Evolutionary conservation across 2,797 vertebrate species (phyloP), one percentile per base, ranked within the genome.

Genomic region (Mastacembelus armatus): DNA sequence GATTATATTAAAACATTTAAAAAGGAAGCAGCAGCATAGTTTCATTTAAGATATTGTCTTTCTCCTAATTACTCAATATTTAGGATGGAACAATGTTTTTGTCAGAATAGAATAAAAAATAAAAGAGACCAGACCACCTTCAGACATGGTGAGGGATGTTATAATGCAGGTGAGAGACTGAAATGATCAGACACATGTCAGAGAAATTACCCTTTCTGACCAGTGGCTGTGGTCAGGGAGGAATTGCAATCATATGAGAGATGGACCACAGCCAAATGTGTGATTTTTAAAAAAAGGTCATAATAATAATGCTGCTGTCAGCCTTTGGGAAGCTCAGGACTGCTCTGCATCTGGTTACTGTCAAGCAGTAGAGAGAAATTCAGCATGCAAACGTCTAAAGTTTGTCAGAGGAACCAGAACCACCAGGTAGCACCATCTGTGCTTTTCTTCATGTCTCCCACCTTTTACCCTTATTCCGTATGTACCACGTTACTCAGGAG

Each of bases 261-360:
- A 36, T 30, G 32, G 45, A 47, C 40, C 50, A 10, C 35, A 56
- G 61, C 48, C 32, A 18, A n/a, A 26, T 29, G 49, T 48, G 9
- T 21, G 39, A 43, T 51, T 70, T 38, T 55, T 74, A 27, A 65
- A 40, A 57, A 67, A 73, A 65, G 62, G 65, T 66, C 65, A 51
- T 42, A 47, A 48, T 62, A 32, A 60, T 62, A 42, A 66, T 18
- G 11, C 47, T 64, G 43, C 54, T 54, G 27, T 72, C 55, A 51
- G 64, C 54, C 33, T 71, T 19, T 29, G 10, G 35, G 51, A 48
- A 56, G 44, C 18, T 58, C 48, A 32, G 47, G 10, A 21, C 40
- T 33, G 29, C 52, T 7, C 60, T 10, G 43, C 57, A 40, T 69
- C 78, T 74, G 75, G 7, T 63, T 72, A 48, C 59, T 69, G 66